Conservation (phyloP, 1,140 invertebrate species). For the Diabrotica virgifera region DNA sequence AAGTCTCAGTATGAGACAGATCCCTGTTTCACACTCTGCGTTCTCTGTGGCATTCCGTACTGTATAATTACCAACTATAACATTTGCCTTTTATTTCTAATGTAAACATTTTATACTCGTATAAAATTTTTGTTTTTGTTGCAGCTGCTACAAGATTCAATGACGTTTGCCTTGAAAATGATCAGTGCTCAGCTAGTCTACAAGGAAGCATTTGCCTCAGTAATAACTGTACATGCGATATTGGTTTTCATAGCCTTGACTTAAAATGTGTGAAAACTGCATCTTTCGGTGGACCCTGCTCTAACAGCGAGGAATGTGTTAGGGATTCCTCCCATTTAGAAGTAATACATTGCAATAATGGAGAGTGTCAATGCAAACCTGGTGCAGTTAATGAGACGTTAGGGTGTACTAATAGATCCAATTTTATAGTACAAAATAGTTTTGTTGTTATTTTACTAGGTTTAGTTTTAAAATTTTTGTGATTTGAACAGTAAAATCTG, state of each 20-base stretch:
- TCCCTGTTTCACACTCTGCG: no score
- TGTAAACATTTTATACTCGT: no score
- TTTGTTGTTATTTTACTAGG: neutral
- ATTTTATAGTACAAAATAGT: neutral
- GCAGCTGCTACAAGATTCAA: slow-evolving; percentile 31
- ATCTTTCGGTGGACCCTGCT: slow-evolving; percentile 20
- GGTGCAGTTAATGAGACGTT: slow-evolving; percentile 13
- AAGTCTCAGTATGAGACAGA: no score
- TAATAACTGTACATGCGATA: slow-evolving; percentile 27
- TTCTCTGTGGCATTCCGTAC: no score
- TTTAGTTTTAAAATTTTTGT: neutral
- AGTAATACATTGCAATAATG: slow-evolving; percentile 21
- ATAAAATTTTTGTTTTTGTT: neutral
- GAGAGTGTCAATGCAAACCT: slow-evolving; percentile 25
- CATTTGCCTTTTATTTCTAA: no score
- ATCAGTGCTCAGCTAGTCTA: slow-evolving; percentile 31
- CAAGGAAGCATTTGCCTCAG: slow-evolving; percentile 24
- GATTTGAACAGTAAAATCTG: neutral
- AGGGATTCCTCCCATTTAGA: neutral
- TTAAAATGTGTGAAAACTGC: slow-evolving; percentile 22
- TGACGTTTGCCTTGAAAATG: slow-evolving; percentile 31
- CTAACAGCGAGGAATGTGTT: slow-evolving; percentile 24
- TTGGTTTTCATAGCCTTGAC: slow-evolving; percentile 23
- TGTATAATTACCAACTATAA: no score
- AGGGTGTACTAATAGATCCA: slow-evolving; percentile 4